phyloP scores from a whole-genome alignment of 2,888 invertebrate species.

The Plagodis pulveraria region DNA sequence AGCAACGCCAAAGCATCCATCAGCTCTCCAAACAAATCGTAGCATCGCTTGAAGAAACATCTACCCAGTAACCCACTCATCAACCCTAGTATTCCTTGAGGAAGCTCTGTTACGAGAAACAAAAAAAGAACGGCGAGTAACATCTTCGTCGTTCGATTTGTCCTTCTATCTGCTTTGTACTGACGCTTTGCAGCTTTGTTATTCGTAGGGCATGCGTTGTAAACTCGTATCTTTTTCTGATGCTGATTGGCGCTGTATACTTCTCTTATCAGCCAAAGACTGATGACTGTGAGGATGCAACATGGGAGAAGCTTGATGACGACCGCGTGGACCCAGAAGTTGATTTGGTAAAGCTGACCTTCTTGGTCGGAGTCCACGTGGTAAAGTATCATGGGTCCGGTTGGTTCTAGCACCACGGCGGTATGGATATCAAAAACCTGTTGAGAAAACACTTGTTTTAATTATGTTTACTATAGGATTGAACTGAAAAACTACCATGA shows the following conservation, averaged over 20 bases:
- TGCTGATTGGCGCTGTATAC: slow-evolving; percentile 89
- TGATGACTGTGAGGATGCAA: slow-evolving; percentile 89
- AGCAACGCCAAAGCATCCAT: slow-evolving; percentile 96
- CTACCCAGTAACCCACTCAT: slow-evolving; percentile 80
- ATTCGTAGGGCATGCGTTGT: slow-evolving; percentile 72
- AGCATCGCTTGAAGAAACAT: slow-evolving; percentile 92
- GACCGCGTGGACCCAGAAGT: slow-evolving; percentile 93
- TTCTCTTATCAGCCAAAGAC: slow-evolving; percentile 88
- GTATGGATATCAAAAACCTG: slow-evolving; percentile 81
- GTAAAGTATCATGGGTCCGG: slow-evolving; percentile 74
- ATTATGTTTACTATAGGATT: too few species aligned
- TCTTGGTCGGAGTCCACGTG: slow-evolving; percentile 84
- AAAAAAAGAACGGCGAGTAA: slow-evolving; percentile 93
- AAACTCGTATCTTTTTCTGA: slow-evolving; percentile 85
- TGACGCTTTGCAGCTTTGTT: slow-evolving; percentile 70
- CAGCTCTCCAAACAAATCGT: slow-evolving; percentile 92
- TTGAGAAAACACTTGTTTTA: background rate
- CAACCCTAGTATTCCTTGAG: slow-evolving; percentile 88
- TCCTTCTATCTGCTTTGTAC: slow-evolving; percentile 72
- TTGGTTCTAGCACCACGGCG: slow-evolving; percentile 79
- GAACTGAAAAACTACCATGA: background rate
- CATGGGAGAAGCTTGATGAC: slow-evolving; percentile 93
- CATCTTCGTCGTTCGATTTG: slow-evolving; percentile 95
- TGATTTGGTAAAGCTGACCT: slow-evolving; percentile 87
- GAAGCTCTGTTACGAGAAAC: slow-evolving; percentile 95